phyloP scores from a whole-genome alignment of 2,888 invertebrate species.

The Ennomos fuscantarius region DNA sequence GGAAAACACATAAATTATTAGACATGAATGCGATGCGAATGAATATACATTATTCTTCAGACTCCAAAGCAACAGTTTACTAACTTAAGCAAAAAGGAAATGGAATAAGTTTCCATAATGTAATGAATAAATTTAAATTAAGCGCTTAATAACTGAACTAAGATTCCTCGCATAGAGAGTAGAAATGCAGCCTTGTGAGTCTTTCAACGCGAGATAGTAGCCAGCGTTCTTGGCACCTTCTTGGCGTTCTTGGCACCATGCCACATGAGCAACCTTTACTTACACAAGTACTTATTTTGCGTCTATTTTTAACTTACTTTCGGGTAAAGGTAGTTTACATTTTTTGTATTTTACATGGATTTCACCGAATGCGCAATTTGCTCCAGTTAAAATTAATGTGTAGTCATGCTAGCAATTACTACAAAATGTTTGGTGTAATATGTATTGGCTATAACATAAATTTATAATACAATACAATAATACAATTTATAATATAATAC shows the following conservation, averaged over 20 bases:
- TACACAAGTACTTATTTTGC: slow-evolving; percentile 4
- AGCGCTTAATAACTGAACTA: background rate
- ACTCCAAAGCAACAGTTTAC: slow-evolving; percentile 16
- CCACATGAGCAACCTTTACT: slow-evolving; percentile 3
- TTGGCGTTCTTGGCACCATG: slow-evolving; percentile 7
- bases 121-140: slow-evolving; percentile 9
- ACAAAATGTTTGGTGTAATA: no score
- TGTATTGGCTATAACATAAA: no score
- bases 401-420: no score
- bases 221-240: slow-evolving; percentile 5
- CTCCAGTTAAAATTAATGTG: no score
- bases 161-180: background rate
- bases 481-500: no score
- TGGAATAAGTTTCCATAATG: slow-evolving; percentile 18
- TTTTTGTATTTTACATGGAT: no score
- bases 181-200: background rate
- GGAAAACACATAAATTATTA: slow-evolving; percentile 10
- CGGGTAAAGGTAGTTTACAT: no score
- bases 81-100: slow-evolving; percentile 19
- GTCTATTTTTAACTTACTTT: background rate
- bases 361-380: no score
- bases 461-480: no score
- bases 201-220: background rate
- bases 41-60: slow-evolving; percentile 20
- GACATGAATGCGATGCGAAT: slow-evolving; percentile 1